Conservation (phyloP, 1,140 invertebrate species). For the Gonatopus flavifemur region DNA sequence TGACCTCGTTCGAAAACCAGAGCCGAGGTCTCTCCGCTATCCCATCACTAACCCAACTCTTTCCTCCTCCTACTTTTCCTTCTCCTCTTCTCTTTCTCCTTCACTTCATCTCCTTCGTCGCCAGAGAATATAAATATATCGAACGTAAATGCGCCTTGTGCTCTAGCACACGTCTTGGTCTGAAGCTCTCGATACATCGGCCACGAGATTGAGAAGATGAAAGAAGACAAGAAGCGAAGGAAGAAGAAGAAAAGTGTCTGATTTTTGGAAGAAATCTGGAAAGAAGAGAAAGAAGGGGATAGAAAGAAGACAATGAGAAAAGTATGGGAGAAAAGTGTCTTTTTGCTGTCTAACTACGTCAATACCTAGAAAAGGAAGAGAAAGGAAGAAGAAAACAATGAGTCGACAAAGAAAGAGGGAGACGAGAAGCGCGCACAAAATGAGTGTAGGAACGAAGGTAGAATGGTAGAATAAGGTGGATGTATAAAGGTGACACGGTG, state of each 20-base stretch:
- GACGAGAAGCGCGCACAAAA: slow-evolving; percentile 6
- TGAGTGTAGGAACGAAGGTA: slow-evolving; percentile 22
- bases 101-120: background rate
- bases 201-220: slow-evolving; percentile 11
- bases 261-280: slow-evolving; percentile 5
- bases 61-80: background rate
- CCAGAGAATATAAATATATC: slow-evolving; percentile 24
- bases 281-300: background rate
- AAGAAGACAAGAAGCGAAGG: background rate
- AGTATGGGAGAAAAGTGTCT: too few species aligned
- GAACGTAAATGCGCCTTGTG: slow-evolving; percentile 4
- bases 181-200: slow-evolving; percentile 8
- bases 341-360: too few species aligned
- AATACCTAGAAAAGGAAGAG: slow-evolving; percentile 10
- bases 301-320: slow-evolving; percentile 15
- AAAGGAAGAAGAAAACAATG: slow-evolving; percentile 20
- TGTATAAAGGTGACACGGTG: slow-evolving; percentile 36
- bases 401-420: slow-evolving; percentile 5
- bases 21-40: too few species aligned
- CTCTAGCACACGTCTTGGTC: too few species aligned
- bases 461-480: slow-evolving; percentile 19
- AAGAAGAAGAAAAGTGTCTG: slow-evolving; percentile 11
- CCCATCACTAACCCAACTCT: too few species aligned
- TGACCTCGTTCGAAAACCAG: slow-evolving; percentile 17
- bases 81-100: background rate